Evolutionary conservation across 1,140 invertebrate species (phyloP).

Genomic region (Zaprionus camerounensis): DNA sequence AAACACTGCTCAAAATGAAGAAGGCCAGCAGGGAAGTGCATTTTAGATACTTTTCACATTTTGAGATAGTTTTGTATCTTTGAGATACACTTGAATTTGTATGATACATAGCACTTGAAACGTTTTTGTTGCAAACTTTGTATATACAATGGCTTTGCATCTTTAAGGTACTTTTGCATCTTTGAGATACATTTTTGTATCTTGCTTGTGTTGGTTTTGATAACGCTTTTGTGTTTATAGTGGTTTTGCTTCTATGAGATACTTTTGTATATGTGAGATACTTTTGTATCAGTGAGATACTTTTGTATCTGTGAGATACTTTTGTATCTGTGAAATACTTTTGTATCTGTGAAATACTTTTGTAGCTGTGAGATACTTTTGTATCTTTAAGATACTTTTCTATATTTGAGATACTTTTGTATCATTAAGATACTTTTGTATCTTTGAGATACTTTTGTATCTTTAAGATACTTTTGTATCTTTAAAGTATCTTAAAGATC

Average conservation of each 20-base stretch:
- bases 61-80: too few relatives aligned
- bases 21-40: neutral
- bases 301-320: too few relatives aligned
- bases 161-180: neutral
- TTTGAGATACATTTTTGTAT: too few relatives aligned
- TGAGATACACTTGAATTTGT: too few relatives aligned
- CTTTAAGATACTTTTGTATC: constrained; percentile 38
- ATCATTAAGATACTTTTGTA: constrained; percentile 42
- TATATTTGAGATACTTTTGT: neutral
- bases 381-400: neutral
- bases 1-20: neutral
- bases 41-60: neutral
- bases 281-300: too few relatives aligned
- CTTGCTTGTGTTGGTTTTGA: neutral
- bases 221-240: neutral
- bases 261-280: too few relatives aligned
- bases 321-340: neutral
- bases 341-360: neutral
- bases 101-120: too few relatives aligned
- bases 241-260: neutral
- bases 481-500: too few relatives aligned
- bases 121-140: too few relatives aligned
- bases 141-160: too few relatives aligned
- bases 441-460: neutral
- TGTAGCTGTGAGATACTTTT: too few relatives aligned